phyloP scores from a whole-genome alignment of 2,797 vertebrate species.

The Coendou prehensilis region DNA sequence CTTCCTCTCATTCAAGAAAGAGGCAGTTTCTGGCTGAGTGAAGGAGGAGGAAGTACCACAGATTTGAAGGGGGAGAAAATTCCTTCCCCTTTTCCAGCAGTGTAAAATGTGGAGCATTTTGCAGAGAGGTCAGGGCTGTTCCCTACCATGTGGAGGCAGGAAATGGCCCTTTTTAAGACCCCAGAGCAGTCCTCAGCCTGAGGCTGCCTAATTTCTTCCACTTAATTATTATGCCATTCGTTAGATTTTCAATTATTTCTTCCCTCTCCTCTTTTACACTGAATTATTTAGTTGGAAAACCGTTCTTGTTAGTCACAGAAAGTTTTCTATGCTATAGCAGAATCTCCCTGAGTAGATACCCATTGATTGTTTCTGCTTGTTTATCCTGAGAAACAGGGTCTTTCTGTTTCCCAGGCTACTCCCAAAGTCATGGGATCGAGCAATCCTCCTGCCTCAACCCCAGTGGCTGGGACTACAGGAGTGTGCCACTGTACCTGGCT shows the following conservation, averaged over 20 bases:
- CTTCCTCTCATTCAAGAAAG: neutral
- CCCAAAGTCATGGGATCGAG: neutral
- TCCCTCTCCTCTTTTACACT: neutral
- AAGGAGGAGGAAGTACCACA: neutral
- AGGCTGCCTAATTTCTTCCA: neutral
- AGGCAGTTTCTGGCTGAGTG: neutral
- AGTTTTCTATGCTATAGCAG: neutral
- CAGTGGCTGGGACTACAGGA: neutral
- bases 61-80: neutral
- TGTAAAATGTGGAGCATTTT: neutral
- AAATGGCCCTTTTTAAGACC: neutral
- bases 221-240: neutral
- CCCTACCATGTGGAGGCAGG: neutral
- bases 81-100: neutral
- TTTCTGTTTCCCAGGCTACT: neutral
- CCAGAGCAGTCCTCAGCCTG: neutral
- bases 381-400: neutral
- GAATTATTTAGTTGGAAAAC: conserved; percentile 33
- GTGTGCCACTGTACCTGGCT: neutral
- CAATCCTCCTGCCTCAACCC: neutral
- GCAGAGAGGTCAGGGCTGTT: neutral
- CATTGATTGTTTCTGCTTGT: neutral
- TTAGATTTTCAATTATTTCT: neutral
- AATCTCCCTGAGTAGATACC: neutral
- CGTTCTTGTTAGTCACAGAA: neutral